phyloP scores from a whole-genome alignment of 2,113 vertebrate genomes.

The Coptodon bakossiorum region DNA sequence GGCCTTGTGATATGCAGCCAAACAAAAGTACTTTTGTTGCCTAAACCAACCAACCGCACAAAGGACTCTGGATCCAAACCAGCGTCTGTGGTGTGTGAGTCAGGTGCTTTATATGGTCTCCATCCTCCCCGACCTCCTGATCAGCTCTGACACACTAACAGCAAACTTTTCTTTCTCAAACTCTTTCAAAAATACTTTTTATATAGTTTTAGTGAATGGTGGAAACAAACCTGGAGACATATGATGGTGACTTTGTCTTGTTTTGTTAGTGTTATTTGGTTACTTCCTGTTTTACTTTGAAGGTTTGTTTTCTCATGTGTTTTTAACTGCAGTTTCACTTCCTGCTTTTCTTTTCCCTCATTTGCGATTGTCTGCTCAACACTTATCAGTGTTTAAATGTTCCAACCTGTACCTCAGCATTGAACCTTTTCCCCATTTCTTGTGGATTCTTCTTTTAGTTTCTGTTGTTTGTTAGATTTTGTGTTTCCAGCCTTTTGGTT shows the following conservation, averaged over 20 bases:
- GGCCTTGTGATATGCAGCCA: not conserved
- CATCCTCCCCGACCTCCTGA: not conserved
- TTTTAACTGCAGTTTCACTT: not conserved
- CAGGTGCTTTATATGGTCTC: not conserved
- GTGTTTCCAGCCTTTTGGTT: rapidly evolving
- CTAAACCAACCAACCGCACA: not conserved
- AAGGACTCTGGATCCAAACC: not conserved
- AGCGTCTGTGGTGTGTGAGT: not conserved
- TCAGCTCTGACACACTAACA: not conserved
- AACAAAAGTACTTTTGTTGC: not conserved
- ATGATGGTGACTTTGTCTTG: rapidly evolving
- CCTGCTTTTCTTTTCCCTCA: not conserved
- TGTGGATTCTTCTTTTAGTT: not conserved
- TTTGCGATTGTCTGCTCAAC: not conserved
- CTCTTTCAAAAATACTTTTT: not conserved
- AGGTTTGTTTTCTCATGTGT: not conserved
- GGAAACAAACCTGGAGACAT: not conserved
- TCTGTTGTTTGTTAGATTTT: not conserved
- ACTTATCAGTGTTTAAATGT: rapidly evolving
- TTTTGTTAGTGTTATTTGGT: not conserved
- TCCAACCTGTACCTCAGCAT: not conserved
- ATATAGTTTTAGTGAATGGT: not conserved
- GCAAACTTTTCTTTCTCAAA: not conserved
- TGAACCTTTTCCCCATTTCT: not conserved
- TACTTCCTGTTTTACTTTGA: not conserved